These are phyloP conservation scores for Tragelaphus scriptus DNA, from an alignment of 2,113 vertebrate species.

Conservation along the genomic window DNA sequence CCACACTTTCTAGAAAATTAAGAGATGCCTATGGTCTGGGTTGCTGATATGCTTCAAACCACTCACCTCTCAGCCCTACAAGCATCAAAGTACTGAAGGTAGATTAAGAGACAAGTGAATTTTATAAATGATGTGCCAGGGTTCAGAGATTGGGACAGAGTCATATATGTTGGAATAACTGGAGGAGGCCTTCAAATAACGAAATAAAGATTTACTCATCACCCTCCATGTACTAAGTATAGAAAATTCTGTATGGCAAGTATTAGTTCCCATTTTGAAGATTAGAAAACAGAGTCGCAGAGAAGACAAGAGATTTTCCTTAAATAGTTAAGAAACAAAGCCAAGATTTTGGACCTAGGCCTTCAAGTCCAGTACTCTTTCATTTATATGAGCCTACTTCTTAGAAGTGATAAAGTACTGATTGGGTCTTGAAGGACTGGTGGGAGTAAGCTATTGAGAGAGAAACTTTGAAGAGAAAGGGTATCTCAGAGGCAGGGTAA, in stretches of 20 bases:
- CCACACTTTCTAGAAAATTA: background rate
- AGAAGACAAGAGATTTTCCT: background rate
- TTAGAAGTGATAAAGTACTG: background rate
- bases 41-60: background rate
- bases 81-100: background rate
- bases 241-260: background rate
- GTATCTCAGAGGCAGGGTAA: background rate
- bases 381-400: background rate
- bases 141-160: background rate
- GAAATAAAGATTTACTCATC: background rate
- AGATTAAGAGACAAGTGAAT: background rate
- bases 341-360: background rate
- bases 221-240: background rate
- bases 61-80: background rate
- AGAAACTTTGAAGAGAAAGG: background rate
- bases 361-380: background rate
- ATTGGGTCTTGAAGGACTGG: background rate
- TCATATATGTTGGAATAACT: background rate
- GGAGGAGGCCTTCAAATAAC: background rate
- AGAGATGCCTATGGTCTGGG: background rate
- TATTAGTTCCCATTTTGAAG: background rate
- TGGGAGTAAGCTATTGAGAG: background rate
- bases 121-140: background rate
- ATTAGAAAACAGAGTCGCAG: background rate
- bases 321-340: background rate